A percentile compares a stretch with the other conserved stretches of the same genome.
Evolutionary conservation across 2,888 invertebrate species (phyloP).

Genomic region (Lamproptera curius): DNA sequence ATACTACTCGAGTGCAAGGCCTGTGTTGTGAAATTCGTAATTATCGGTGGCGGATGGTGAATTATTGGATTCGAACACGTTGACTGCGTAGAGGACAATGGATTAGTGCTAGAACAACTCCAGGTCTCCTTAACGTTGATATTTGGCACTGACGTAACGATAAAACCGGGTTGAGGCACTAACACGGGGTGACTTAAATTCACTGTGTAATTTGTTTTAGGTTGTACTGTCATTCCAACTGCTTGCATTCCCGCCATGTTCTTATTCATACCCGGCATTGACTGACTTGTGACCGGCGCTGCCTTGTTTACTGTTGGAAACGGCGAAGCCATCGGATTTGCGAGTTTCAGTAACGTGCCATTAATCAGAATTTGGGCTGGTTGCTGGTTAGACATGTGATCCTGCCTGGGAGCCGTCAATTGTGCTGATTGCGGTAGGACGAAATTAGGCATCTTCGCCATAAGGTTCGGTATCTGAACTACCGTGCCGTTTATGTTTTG

Average conservation of each 20-base stretch:
- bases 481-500: constrained; percentile 78
- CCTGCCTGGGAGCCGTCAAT: constrained; percentile 54
- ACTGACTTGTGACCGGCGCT: constrained; percentile 55
- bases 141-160: constrained; percentile 76
- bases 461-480: constrained; percentile 80
- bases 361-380: constrained; percentile 70
- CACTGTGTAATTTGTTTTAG: constrained; percentile 73
- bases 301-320: constrained; percentile 59
- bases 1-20: constrained; percentile 65
- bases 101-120: constrained; percentile 56
- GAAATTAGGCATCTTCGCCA: constrained; percentile 77
- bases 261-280: constrained; percentile 64
- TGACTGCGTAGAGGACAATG: constrained; percentile 48
- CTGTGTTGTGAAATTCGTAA: constrained; percentile 57
- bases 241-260: constrained; percentile 63
- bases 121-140: constrained; percentile 70
- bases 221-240: constrained; percentile 67
- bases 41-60: constrained; percentile 58
- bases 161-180: constrained; percentile 69
- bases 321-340: constrained; percentile 54
- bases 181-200: constrained; percentile 72
- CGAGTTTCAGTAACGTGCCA: constrained; percentile 70
- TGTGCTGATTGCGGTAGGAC: constrained; percentile 64
- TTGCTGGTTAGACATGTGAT: constrained; percentile 64
- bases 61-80: constrained; percentile 57